Conservation (phyloP, 1,140 invertebrate species). For the Steinernema feltiae region DNA sequence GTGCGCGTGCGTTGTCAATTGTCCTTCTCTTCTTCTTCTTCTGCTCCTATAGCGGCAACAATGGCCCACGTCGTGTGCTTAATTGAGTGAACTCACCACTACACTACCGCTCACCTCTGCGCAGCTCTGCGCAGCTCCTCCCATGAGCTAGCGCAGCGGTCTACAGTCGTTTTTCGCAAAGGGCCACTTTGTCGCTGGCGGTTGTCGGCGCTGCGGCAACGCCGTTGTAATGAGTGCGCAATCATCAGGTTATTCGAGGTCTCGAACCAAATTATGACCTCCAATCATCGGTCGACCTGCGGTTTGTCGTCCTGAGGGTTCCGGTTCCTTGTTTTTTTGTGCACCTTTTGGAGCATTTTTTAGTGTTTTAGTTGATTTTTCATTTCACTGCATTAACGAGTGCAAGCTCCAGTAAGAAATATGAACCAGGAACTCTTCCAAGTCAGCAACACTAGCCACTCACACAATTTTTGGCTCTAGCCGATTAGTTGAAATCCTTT, state of each 20-base stretch:
- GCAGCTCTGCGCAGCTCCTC: neutral
- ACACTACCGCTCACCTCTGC: slow-evolving; percentile 2
- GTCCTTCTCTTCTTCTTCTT: neutral
- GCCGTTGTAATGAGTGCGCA: neutral
- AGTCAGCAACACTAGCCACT: too few species aligned
- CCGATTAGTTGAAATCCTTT: too few species aligned
- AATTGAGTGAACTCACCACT: slow-evolving; percentile 10
- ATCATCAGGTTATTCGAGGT: slow-evolving; percentile 5
- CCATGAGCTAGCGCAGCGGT: too few species aligned
- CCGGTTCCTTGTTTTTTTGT: too few species aligned
- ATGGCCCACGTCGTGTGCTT: slow-evolving; percentile 7
- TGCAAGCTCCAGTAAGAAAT: too few species aligned
- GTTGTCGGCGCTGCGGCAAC: neutral
- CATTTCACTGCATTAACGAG: too few species aligned
- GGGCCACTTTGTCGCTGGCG: slow-evolving; percentile 11
- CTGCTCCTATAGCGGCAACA: neutral
- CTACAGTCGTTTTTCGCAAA: slow-evolving; percentile 2
- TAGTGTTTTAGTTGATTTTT: too few species aligned
- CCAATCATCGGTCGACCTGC: too few species aligned
- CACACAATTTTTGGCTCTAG: too few species aligned
- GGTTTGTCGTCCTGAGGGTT: too few species aligned
- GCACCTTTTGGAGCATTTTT: too few species aligned
- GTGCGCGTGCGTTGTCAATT: neutral
- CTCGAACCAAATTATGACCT: slow-evolving; percentile 11
- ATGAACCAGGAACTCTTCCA: too few species aligned